Conservation (phyloP, 2,888 invertebrate genomes). For the Neoascia interrupta region DNA sequence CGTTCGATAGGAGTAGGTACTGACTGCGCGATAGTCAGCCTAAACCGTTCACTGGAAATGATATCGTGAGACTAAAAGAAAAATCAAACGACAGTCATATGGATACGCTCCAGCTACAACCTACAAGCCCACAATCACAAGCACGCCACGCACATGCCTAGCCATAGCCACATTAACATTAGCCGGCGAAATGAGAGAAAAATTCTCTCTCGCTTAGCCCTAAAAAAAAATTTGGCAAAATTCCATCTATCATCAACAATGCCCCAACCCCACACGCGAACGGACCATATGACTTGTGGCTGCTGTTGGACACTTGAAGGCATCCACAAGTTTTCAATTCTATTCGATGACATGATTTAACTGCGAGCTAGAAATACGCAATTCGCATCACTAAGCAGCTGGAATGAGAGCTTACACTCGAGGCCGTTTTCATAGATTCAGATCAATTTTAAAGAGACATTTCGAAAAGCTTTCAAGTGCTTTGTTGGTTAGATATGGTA, state of each 20-base stretch:
- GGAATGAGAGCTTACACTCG: slow-evolving; percentile 45
- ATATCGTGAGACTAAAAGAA: slow-evolving; percentile 57
- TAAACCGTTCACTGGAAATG: slow-evolving; percentile 53
- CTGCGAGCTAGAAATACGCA: slow-evolving; percentile 42
- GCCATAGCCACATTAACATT: too few relatives aligned
- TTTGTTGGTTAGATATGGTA: too few relatives aligned
- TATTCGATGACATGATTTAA: slow-evolving; percentile 63
- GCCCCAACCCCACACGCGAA: slow-evolving; percentile 16
- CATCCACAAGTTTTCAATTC: slow-evolving; percentile 60
- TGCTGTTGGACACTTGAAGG: slow-evolving; percentile 40
- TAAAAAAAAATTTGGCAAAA: slow-evolving; percentile 64
- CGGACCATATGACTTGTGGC: slow-evolving; percentile 21
- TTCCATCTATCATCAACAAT: slow-evolving; percentile 46
- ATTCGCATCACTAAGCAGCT: slow-evolving; percentile 53
- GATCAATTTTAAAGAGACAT: too few relatives aligned
- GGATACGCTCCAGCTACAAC: slow-evolving; percentile 30
- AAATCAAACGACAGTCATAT: slow-evolving; percentile 5
- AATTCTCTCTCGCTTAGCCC: slow-evolving; percentile 46
- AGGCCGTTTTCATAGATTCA: too few relatives aligned
- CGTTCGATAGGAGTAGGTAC: slow-evolving; percentile 51
- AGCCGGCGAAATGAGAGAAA: slow-evolving; percentile 14
- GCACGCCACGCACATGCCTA: too few relatives aligned
- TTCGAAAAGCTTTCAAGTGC: too few relatives aligned
- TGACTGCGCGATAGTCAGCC: slow-evolving; percentile 16
- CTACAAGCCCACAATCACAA: too few relatives aligned